phyloP scores from a whole-genome alignment of 2,888 invertebrate genomes.

The Meandrusa payeni region DNA sequence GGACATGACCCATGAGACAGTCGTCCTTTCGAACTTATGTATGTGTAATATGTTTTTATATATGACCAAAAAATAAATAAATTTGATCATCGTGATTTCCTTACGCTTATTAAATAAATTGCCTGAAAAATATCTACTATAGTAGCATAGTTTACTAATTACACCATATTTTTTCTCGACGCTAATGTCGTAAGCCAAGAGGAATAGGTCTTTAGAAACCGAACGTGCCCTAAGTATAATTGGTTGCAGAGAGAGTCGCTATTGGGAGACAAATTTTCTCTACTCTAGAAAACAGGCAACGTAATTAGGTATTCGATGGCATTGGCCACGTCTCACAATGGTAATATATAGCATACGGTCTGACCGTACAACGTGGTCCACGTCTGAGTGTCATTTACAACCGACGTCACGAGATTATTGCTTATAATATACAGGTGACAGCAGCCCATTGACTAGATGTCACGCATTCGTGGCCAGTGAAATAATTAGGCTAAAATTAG shows the following conservation, averaged over 20 bases:
- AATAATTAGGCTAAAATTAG: too few species aligned
- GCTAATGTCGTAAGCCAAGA: constrained; percentile 12
- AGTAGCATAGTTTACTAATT: constrained; percentile 6
- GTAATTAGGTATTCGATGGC: constrained; percentile 41
- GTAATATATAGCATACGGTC: constrained; percentile 38
- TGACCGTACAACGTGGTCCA: constrained; percentile 28
- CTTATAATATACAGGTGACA: too few species aligned
- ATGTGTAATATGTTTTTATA: too few species aligned
- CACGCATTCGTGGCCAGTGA: too few species aligned
- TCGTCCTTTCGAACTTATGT: too few species aligned
- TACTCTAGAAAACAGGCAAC: constrained; percentile 36
- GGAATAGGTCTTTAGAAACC: constrained; percentile 13
- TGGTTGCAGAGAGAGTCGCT: constrained; percentile 21
- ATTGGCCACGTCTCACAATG: constrained; percentile 40
- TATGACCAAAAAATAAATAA: too few species aligned
- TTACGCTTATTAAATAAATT: too few species aligned
- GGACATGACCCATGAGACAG: too few species aligned
- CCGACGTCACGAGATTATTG: constrained; percentile 19
- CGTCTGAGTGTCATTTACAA: constrained; percentile 22
- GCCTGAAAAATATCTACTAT: neutral
- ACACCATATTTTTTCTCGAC: neutral
- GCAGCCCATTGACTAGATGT: too few species aligned
- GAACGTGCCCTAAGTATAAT: constrained; percentile 20
- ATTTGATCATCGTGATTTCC: too few species aligned
- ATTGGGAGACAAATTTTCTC: constrained; percentile 33